These are phyloP conservation scores for Amia ocellicauda DNA, from an alignment of 2,113 vertebrate genomes.

Conservation along the genomic window DNA sequence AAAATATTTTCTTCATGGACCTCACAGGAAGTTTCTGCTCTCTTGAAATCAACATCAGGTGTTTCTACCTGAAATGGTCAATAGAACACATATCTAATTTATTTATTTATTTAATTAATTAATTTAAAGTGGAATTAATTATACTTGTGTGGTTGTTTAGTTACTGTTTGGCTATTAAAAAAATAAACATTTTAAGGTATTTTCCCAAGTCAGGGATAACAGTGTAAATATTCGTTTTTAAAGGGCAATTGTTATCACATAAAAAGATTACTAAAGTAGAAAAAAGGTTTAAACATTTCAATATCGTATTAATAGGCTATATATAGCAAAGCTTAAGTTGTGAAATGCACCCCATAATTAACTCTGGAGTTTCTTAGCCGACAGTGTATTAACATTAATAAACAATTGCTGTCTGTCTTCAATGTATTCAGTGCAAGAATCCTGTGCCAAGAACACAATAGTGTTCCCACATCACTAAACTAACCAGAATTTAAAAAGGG, in stretches of 20 bases:
- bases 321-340: conserved; percentile 54
- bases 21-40: conserved; percentile 7
- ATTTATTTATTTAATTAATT: conserved; percentile 59
- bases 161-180: conserved; percentile 63
- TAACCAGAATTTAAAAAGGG: too few relatives aligned
- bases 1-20: conserved; percentile 33
- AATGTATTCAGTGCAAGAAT: too few relatives aligned
- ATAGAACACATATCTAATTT: conserved; percentile 56
- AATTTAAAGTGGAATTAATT: conserved; percentile 64
- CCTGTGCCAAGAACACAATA: too few relatives aligned
- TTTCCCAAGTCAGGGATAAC: too few relatives aligned
- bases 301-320: conserved; percentile 51
- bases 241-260: conserved; percentile 54
- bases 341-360: conserved; percentile 64
- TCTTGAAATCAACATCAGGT: conserved; percentile 49
- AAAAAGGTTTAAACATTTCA: conserved; percentile 40
- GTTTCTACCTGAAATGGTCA: conserved; percentile 56
- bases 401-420: too few relatives aligned
- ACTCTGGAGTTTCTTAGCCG: conserved; percentile 37
- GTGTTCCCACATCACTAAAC: too few relatives aligned
- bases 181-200: conserved; percentile 35
- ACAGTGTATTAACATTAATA: conserved; percentile 50
- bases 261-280: conserved; percentile 46
- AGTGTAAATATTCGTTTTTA: conserved; percentile 38
- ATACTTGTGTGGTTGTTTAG: conserved; percentile 64